These are phyloP conservation scores for Pangasius sanitwongsei DNA, from an alignment of 2,797 vertebrate genomes.

Conservation along the genomic window DNA sequence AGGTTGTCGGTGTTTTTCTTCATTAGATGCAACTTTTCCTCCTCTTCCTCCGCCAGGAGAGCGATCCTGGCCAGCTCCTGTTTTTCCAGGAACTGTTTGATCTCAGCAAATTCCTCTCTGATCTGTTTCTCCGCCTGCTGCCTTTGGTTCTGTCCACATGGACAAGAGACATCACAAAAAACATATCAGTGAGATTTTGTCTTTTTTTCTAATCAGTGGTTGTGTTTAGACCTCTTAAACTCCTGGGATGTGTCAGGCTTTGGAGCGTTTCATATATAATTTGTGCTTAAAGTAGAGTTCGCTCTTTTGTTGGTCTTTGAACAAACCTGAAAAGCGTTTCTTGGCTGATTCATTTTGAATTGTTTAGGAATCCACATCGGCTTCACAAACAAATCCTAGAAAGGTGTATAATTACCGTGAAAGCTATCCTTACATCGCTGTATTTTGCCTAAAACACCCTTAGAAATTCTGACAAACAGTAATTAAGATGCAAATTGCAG, in stretches of 20 bases:
- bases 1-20: conserved; percentile 74
- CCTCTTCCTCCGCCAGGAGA: conserved; percentile 68
- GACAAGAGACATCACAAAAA: background rate
- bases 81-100: conserved; percentile 69
- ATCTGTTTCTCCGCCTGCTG: conserved; percentile 75
- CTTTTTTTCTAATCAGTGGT: background rate
- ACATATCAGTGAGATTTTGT: background rate
- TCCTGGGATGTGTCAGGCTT: background rate
- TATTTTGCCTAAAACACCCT: background rate
- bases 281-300: background rate
- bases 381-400: background rate
- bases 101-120: conserved; percentile 70
- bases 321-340: background rate
- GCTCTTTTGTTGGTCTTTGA: background rate
- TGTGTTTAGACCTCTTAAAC: background rate
- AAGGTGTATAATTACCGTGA: no score
- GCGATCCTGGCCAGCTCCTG: conserved; percentile 69
- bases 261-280: background rate
- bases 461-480: background rate
- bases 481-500: background rate
- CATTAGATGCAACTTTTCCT: conserved; percentile 72
- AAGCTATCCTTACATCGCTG: background rate
- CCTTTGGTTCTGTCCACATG: conserved; percentile 70
- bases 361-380: background rate
- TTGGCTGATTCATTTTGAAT: background rate